Evolutionary conservation across 2,113 vertebrate species (phyloP).

Genomic region (Pampusana beccarii): DNA sequence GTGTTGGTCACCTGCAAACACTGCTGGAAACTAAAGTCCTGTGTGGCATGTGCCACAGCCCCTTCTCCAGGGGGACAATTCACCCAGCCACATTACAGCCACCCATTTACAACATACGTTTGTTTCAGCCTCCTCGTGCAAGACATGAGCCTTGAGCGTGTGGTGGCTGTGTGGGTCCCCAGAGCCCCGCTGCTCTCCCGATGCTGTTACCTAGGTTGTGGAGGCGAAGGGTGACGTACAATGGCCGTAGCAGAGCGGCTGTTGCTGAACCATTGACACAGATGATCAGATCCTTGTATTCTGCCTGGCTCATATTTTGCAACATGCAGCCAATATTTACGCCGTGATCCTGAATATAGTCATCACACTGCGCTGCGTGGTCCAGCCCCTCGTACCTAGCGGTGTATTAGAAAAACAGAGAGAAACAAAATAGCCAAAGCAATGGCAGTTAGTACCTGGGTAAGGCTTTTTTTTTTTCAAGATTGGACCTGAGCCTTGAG

Average conservation of each 20-base stretch:
- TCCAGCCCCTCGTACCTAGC: constrained; percentile 81
- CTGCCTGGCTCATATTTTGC: constrained; percentile 64
- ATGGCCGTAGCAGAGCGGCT: constrained; percentile 44
- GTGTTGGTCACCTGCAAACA: neutral
- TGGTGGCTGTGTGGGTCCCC: rapidly evolving
- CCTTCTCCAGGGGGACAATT: neutral
- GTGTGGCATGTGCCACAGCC: neutral
- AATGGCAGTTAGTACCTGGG: neutral
- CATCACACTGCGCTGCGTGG: constrained; percentile 64
- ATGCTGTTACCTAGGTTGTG: constrained; percentile 82
- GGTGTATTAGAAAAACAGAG: neutral
- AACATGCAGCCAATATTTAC: constrained; percentile 78
- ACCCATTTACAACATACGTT: rapidly evolving
- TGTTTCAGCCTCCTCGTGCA: neutral
- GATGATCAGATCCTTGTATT: constrained; percentile 84
- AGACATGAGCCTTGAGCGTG: rapidly evolving
- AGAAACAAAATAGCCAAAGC: neutral
- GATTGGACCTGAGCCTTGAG: neutral
- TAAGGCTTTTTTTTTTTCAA: neutral
- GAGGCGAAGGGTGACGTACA: constrained; percentile 77
- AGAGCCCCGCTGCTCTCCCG: neutral
- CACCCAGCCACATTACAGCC: neutral
- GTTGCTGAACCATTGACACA: constrained; percentile 84
- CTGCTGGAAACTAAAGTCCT: neutral
- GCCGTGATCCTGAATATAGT: constrained; percentile 66